Conservation (phyloP, 2,888 invertebrate species). For the Stenodera caucasica region DNA sequence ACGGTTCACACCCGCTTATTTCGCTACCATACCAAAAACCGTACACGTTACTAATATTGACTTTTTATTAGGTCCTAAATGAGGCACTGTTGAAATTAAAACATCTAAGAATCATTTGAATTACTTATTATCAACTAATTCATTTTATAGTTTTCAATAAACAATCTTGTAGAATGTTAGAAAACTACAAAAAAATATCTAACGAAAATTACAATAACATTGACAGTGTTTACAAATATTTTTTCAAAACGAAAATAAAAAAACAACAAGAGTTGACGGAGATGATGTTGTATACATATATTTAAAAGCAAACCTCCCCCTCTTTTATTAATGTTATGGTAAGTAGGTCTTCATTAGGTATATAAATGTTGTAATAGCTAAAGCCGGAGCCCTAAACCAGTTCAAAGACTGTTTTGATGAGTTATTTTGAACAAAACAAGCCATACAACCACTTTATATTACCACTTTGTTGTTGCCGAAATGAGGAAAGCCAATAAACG, state of each 20-base stretch:
- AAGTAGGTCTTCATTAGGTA: constrained; percentile 34
- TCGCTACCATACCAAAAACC: constrained; percentile 2
- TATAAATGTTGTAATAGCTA: constrained; percentile 39
- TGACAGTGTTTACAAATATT: neutral
- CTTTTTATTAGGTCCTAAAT: constrained; percentile 12
- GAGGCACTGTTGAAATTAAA: constrained; percentile 6
- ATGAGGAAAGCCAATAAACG: constrained; percentile 41
- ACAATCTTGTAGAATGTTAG: too few relatives aligned
- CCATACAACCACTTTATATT: constrained; percentile 38
- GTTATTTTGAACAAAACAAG: constrained; percentile 48
- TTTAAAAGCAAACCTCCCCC: neutral
- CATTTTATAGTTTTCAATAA: neutral
- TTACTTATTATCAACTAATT: neutral
- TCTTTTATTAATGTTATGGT: constrained; percentile 17
- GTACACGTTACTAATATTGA: constrained; percentile 11
- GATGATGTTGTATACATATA: neutral
- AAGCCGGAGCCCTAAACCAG: constrained; percentile 29
- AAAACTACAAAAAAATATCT: too few relatives aligned
- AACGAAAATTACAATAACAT: neutral
- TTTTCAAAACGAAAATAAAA: neutral
- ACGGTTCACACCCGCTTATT: constrained; percentile 33
- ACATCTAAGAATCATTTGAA: neutral
- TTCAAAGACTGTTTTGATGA: constrained; percentile 44
- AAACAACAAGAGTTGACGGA: neutral
- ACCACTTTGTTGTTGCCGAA: constrained; percentile 34